Evolutionary conservation across 2,797 vertebrate species (phyloP), one percentile per base, ranked within the genome.

Genomic region (Gastrophryne carolinensis): DNA sequence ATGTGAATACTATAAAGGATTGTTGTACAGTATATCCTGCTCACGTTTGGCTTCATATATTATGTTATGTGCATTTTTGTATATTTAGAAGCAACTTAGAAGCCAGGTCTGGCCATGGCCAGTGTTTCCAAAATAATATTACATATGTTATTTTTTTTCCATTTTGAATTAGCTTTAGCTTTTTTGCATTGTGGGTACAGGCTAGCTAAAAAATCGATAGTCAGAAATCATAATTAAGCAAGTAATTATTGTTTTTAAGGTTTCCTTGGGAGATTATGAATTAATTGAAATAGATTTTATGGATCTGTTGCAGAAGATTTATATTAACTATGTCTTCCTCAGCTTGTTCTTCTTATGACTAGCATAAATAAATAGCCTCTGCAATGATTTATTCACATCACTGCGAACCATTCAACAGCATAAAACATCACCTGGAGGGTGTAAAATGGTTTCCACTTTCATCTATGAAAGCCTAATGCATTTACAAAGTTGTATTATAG

Each of bases 211-310:
- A 15, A 70, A 70, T 70, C 37, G 37, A 32, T 70, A 44, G 67
- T 47, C 53, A 66, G 37, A 74, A 65, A 66, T 65, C 52, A 74
- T 66, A 66, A 66, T 74, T 74, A 74, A 10, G 47, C 49, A 26
- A 34, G 27, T 66, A 66, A 74, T 74, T 74, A 74, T 57, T 57
- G 72, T 74, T 57, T 65, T 37, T 24, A 57, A 74, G 50, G 35
- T 73, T 74, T 66, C 19, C 35, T 66, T 26, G 50, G 50, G 49
- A 64, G 61, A 73, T 56, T 65, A 56, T 65, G 47, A 29, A 47
- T 65, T 65, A 47, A 74, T 47, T 65, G 50, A 54, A 62, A 73
- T 64, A 64, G 19, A 74, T 66, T 74, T 57, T 49, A 74, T 58
- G 29, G 61, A 66, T 74, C 29, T 15, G 13, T 65, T 41, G 34